Evolutionary conservation across 1,140 invertebrate species (phyloP).

Genomic region (Drosophila murphyi): DNA sequence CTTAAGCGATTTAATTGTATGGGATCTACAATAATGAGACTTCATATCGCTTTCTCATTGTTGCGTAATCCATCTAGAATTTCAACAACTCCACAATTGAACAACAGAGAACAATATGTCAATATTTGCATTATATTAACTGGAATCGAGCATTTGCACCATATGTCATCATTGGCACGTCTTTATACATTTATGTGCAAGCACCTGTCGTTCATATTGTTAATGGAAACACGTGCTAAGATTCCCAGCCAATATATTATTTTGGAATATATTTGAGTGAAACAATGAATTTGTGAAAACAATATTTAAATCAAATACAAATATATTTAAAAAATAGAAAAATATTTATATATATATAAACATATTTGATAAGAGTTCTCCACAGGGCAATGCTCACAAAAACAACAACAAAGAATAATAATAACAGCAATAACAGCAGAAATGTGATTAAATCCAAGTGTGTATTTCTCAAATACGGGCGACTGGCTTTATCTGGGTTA

Average conservation of each 20-base stretch:
- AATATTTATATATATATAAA: not conserved
- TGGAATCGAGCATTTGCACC: constrained; percentile 7
- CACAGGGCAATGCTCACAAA: constrained; percentile 29
- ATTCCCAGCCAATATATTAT: not conserved
- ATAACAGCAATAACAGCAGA: constrained; percentile 18
- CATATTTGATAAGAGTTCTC: constrained; percentile 33
- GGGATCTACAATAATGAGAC: not conserved
- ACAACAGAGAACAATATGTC: constrained; percentile 1
- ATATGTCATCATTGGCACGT: constrained; percentile 11
- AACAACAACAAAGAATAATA: constrained; percentile 12
- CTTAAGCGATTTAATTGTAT: not conserved
- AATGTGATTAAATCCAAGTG: constrained; percentile 23
- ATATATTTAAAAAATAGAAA: not conserved
- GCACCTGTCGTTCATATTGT: not conserved
- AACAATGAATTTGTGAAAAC: not conserved
- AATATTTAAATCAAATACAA: not conserved
- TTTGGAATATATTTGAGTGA: too few relatives aligned
- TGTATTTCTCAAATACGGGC: constrained; percentile 21
- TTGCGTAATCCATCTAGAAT: not conserved
- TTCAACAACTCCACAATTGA: not conserved
- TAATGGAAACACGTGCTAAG: not conserved
- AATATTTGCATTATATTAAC: constrained; percentile 12
- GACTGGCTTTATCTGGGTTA: constrained; percentile 8
- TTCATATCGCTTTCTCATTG: not conserved
- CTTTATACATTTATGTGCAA: not conserved